These are phyloP conservation scores for Mareca penelope DNA, from an alignment of 2,797 vertebrate genomes.

Conservation along the genomic window DNA sequence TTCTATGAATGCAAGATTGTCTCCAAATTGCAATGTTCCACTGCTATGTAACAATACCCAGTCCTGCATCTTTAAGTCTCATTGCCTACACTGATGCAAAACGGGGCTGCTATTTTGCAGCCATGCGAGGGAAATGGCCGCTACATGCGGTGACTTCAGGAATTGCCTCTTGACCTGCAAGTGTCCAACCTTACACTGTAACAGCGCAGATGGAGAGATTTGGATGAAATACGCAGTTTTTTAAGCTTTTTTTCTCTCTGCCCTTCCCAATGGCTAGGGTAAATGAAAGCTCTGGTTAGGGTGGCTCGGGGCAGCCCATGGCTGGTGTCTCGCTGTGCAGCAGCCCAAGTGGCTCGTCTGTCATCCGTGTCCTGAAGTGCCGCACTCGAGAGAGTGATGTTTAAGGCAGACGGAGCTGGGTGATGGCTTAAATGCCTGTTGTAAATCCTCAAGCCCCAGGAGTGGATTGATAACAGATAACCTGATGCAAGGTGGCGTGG, in stretches of 20 bases:
- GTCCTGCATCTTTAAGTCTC: neutral
- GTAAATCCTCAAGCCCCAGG: neutral
- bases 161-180: neutral
- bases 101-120: neutral
- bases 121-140: neutral
- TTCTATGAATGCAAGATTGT: neutral
- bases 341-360: neutral
- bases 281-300: neutral
- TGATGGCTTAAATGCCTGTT: slow-evolving; percentile 1
- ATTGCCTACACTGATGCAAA: neutral
- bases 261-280: neutral
- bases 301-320: neutral
- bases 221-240: accelerated
- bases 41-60: slow-evolving; percentile 13
- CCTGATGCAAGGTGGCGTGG: neutral
- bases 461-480: neutral
- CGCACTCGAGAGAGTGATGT: neutral
- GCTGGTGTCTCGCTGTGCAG: neutral
- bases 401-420: neutral
- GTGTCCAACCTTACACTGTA: neutral
- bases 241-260: neutral
- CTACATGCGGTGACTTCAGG: neutral
- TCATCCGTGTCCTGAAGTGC: neutral
- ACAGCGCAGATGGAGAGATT: accelerated
- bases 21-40: neutral